Evolutionary conservation across 1,140 invertebrate genomes (phyloP), one percentile per base, ranked within the genome.

Genomic region (Trypoxylus dichotomus): DNA sequence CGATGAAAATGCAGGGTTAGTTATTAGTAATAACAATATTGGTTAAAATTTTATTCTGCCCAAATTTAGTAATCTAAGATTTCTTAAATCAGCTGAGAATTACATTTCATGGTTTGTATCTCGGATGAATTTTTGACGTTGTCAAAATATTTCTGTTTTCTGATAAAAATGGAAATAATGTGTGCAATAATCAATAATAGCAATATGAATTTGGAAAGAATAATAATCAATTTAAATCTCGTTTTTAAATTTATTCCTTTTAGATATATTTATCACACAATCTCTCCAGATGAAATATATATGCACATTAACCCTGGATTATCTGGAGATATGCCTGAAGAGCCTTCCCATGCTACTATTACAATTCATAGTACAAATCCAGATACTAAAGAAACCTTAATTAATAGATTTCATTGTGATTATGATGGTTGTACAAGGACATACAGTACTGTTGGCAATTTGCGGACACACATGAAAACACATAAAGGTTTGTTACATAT

Each of bases 401-500:
- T 92, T 15, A 92, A 90, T 84, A 87, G 93, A 78, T 96, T 94
- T 86, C 91, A 90, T 83, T 98, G 97, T 88, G 93, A 97, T 87
- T 97, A 94, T 87, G 92, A 94, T 79, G 95, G 94, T 1, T 98
- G 97, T 87, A 88, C 90, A 78, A 89, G 96, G 81, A 96, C 94
- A 25, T 98, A 98, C 85, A 98, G 95, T 83, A 98, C 97, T 8
- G 92, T 96, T 79, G 97, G 97, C 74, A 98, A 98, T 88, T 88
- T 98, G 74, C 91, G 96, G 84, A 98, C 96, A 74, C 97, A 98
- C 87, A 92, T 97, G 90, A 98, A 98, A 90, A 97, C 95, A 77
- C 97, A 98, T 83, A 96, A 93, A 93, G 96, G 97, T 97, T 73
- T 27, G 76, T 73, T 74, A 19, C 41, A 74, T 47, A 25, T 75